Base-by-base conservation (phyloP, 2,888 invertebrate species). In the Magallana nippona region DNA sequence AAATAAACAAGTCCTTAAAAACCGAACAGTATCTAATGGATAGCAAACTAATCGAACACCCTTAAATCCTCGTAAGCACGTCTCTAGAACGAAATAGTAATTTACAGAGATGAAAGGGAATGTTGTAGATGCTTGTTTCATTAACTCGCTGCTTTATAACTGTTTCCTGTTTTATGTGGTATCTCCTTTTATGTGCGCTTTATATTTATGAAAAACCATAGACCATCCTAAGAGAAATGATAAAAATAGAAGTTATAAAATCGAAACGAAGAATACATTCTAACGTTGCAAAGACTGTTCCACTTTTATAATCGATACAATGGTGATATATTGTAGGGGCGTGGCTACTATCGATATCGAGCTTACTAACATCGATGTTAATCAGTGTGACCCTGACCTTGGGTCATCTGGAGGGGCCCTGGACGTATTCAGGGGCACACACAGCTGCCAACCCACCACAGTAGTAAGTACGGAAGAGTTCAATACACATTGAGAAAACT, bases 351-450 rank as follows among this genome's bases (percentile, higher is more conserved):
- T 94, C 56, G 94, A 94, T 84, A 93, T 94, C 22, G 94, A 94
- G 82, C 88, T 94, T 83, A 94, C 93, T 1, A 91, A 93, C 78
- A 91, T 94, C 32, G 94, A 94, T 87, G 94, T 94, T 90, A 98
- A 98, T 94, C 98, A 98, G 93, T 98, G 98, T 94, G 97, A 97
- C 91, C 92, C 93, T 88, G 93, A 86, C 91, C 22, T 63, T 3
- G 56, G 91, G 92, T 87, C 87, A 89, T 62, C 78, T 0, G 55
- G 82, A 5, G 95, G 96, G 92, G 96, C 97, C 93, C 96, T 97
- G 91, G 96, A 96, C 93, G 96, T 96, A 15, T 98, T 98, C 94
- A 96, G 96, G 89, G 97, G 97, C 88, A 97, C 98, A 32, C 98
- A 98, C 94, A 98, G 97, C 95, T 98, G 98, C 94, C 97, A 97